A percentile compares a stretch with the other conserved stretches of the same genome.
Conservation (phyloP, 2,797 vertebrate species). For the Distichodus sexfasciatus region DNA sequence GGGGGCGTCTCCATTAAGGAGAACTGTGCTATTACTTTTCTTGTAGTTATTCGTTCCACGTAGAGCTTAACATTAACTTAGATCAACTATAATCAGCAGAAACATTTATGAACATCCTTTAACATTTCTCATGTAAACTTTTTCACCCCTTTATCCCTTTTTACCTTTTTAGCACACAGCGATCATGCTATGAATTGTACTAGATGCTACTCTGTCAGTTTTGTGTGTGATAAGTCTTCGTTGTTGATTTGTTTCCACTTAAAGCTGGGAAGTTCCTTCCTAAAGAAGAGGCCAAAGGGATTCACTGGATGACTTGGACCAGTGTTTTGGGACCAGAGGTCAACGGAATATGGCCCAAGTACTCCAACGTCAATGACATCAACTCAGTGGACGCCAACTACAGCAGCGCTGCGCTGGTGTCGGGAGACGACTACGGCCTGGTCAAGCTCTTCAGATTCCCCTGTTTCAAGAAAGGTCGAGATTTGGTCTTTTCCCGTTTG, state of each 20-base stretch:
- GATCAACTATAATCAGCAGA: no score
- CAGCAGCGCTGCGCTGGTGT: slow-evolving; percentile 83
- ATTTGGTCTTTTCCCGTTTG: neutral
- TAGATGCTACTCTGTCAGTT: no score
- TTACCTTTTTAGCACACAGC: neutral
- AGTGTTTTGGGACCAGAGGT: slow-evolving; percentile 90
- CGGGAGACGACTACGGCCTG: slow-evolving; percentile 90
- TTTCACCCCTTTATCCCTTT: no score
- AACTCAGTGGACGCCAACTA: slow-evolving; percentile 96
- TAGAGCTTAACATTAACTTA: no score
- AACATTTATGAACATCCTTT: no score
- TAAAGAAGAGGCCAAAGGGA: slow-evolving; percentile 89
- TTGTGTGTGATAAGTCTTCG: neutral
- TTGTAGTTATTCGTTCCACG: no score
- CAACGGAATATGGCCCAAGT: slow-evolving; percentile 93
- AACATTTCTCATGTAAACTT: no score
- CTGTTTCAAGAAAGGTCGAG: slow-evolving; percentile 87
- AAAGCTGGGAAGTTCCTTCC: slow-evolving; percentile 85
- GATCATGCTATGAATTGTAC: no score
- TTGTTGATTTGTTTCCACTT: neutral
- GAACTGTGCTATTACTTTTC: no score
- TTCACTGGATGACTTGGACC: slow-evolving; percentile 93
- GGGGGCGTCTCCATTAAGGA: no score
- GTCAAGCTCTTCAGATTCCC: slow-evolving; percentile 93
- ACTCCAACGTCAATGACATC: slow-evolving; percentile 81